Base-by-base conservation (phyloP, 2,888 invertebrate species). In the Xestia c-nigrum region DNA sequence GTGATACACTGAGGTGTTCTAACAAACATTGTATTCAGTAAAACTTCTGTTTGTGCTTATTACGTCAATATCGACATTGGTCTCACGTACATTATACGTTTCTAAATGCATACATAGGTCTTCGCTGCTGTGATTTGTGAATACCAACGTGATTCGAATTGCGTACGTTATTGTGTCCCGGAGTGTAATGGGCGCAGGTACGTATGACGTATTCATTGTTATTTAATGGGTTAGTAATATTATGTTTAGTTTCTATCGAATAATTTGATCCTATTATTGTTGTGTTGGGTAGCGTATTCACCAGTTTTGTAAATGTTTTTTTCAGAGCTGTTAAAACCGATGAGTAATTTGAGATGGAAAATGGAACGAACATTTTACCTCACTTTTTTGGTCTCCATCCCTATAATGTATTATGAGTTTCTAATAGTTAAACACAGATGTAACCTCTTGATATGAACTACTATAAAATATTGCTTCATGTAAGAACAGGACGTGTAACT, bases 111-210 rank as follows among this genome's bases (percentile, higher is more conserved):
- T 79, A 73, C 74, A 72, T 79, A 75, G 68, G 59, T 50, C 63
- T 65, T 63, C 67, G 76, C 68, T 74, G 69, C 63, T 73, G 52
- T 80, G 85, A 86, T 85, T 86, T 86, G 87, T 87, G 79, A 80
- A 86, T 86, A 83, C 52, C 77, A 74, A 83, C 85, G 87, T 88
- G 87, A 87, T 77, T 72, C 61, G 83, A 87, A 88, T 88, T 57
- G 61, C 63, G 72, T 52, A 73, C 63, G 57, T 77, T 72, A 78
- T 78, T 78, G 73, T 80, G 80, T 66, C 73, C 55, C 78, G 61
- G 65, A 64, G 74, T 78, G 79, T 74, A 69, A 69, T 69, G 52
- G 50, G 61, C 19, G n/a, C 24, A 40, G 59, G 16, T 72, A 52
- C 72, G 67, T 64, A 31, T 24, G n/a, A 21, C 10, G 64, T 64